These are phyloP conservation scores for Hydriomena furcata DNA, from an alignment of 2,888 invertebrate genomes.

Conservation along the genomic window DNA sequence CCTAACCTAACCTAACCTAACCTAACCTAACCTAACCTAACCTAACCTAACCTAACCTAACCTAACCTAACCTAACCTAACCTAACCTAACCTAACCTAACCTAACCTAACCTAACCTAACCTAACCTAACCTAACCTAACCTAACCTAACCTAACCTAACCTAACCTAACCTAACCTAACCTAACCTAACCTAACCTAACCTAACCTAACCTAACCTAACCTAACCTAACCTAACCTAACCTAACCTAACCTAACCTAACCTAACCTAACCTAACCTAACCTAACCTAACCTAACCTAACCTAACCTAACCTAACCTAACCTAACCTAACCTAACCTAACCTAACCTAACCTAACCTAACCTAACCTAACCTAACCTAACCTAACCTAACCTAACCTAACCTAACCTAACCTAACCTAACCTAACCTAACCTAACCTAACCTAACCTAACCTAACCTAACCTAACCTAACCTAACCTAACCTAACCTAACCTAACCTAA, in stretches of 20 bases:
- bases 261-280: conserved; percentile 20
- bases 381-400: conserved; percentile 2
- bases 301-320: conserved; percentile 20
- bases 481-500: background rate
- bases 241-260: conserved; percentile 20
- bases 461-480: no score
- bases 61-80: conserved; percentile 20
- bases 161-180: conserved; percentile 20
- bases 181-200: conserved; percentile 20
- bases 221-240: conserved; percentile 20
- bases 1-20: background rate
- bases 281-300: conserved; percentile 20
- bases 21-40: conserved; percentile 22
- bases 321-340: conserved; percentile 20
- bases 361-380: conserved; percentile 20
- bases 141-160: conserved; percentile 20
- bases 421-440: conserved; percentile 4
- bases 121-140: conserved; percentile 16
- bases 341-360: conserved; percentile 20
- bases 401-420: conserved; percentile 2
- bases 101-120: conserved; percentile 18
- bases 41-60: conserved; percentile 14
- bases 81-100: conserved; percentile 20
- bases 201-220: conserved; percentile 20
- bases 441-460: conserved; percentile 2